Percentiles rank a stretch among this genome's conserved stretches.
These are phyloP conservation scores for Troides helena DNA, from an alignment of 2,888 invertebrate species.

Conservation along the genomic window DNA sequence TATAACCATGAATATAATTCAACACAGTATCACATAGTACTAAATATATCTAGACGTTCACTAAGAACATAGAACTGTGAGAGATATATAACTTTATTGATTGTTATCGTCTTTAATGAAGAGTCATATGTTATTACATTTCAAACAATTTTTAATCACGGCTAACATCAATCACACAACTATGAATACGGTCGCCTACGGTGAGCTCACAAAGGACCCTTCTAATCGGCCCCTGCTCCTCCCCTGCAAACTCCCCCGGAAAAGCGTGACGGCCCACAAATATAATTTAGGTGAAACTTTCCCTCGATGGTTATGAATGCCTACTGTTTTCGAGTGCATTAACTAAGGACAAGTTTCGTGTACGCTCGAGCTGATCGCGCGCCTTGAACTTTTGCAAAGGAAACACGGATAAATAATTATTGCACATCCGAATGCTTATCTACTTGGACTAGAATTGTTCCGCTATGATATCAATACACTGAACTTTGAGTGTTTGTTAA, in stretches of 20 bases:
- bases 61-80: no score
- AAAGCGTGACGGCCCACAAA: slow-evolving; percentile 81
- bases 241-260: slow-evolving; percentile 51
- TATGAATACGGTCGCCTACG: slow-evolving; percentile 69
- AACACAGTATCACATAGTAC: no score
- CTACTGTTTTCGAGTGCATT: slow-evolving; percentile 66
- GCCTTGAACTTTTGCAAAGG: slow-evolving; percentile 16
- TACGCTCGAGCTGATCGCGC: slow-evolving; percentile 22
- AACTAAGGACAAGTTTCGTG: slow-evolving; percentile 44
- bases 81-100: no score
- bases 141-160: slow-evolving; percentile 21
- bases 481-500: not conserved
- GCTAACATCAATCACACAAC: slow-evolving; percentile 33
- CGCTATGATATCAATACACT: not conserved
- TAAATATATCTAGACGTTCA: no score
- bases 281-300: slow-evolving; percentile 79
- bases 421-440: slow-evolving; percentile 18
- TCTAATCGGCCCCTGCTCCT: slow-evolving; percentile 65
- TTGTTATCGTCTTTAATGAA: not conserved
- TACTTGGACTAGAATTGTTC: not conserved
- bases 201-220: slow-evolving; percentile 68
- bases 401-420: slow-evolving; percentile 14
- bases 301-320: slow-evolving; percentile 65
- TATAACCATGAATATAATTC: no score
- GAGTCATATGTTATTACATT: not conserved